Base-by-base conservation (phyloP, 2,888 invertebrate genomes). In the Apodemia duryi region DNA sequence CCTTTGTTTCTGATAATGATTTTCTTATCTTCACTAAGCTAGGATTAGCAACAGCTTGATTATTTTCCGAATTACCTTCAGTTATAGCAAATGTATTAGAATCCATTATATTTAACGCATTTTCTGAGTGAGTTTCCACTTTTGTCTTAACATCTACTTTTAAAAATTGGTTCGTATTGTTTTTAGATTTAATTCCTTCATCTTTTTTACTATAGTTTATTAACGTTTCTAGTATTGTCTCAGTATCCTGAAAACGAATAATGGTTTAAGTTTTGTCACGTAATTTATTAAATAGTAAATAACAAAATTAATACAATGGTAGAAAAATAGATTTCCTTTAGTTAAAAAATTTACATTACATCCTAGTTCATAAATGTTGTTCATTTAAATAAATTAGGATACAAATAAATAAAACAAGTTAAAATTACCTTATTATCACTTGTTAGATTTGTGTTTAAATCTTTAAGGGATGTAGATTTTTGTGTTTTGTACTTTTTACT, bases 391-490 rank as follows among this genome's bases (percentile, higher is more conserved):
- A 60, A 65, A 61, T 32, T 43, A 3, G 13, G 3, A 43, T 11
- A 2, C 13, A 11, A 11, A 3, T 43, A 13, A 43, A 32, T 29
- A 62, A 6, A 60, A 57, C 57, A 13, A 38, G 21, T 13, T 63
- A 66, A 62, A 54, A 68, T 71, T 79, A 95, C 95, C 91, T 94
- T 94, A 80, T 95, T 95, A 72, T 93, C 94, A 74, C 94, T 93
- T 68, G 93, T 93, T 35, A 96, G 86, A 78, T 95, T 96, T 1
- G 96, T 96, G 1, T 96, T 96, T 66, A 97, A 83, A 79, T 95
- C 94, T 57, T 95, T 92, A 68, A 96, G 94, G 7, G 96, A 97
- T 72, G 93, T 92, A 28, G 91, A 88, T 67, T 80, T 81, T 38
- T 69, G 74, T 60, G 73, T 77, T 4, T 74, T 76, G 57, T 76